A percentile compares a stretch with the other conserved stretches of the same genome.
phyloP scores from a whole-genome alignment of 2,888 invertebrate species.

The Adela reaumurella region DNA sequence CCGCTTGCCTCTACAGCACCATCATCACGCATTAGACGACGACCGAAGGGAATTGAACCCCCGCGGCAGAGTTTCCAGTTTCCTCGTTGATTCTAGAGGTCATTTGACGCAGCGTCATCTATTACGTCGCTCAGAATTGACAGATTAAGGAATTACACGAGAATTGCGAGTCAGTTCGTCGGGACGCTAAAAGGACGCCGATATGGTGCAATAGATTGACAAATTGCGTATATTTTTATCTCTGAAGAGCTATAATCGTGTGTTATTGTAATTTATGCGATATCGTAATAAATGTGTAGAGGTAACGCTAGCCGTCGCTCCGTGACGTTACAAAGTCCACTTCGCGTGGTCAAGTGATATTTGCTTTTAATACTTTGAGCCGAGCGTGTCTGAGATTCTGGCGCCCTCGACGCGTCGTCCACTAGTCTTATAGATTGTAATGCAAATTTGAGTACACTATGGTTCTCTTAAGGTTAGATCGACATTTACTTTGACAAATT shows the following conservation, averaged over 20 bases:
- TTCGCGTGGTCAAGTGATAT: not conserved
- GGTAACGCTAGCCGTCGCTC: not conserved
- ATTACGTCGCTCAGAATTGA: not conserved
- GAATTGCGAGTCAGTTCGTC: not conserved
- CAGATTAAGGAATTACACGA: no score
- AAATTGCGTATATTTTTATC: not conserved
- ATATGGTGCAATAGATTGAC: not conserved
- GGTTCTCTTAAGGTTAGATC: not conserved
- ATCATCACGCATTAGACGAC: conserved; percentile 39
- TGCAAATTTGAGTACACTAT: not conserved
- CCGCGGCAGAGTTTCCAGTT: not conserved
- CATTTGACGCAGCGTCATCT: not conserved
- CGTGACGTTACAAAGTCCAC: not conserved
- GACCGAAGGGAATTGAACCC: not conserved
- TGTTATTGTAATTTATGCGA: not conserved
- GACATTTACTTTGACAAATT: no score
- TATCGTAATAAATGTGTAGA: not conserved
- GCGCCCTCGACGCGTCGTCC: not conserved
- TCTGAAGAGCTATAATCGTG: not conserved
- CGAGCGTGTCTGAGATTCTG: not conserved
- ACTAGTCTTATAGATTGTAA: not conserved
- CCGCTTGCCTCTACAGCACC: conserved; percentile 47
- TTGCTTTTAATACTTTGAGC: not conserved
- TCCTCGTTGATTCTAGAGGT: not conserved
- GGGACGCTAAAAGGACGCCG: not conserved